A percentile compares a stretch with the other conserved stretches of the same genome.
phyloP scores from a whole-genome alignment of 2,888 invertebrate genomes.

The Dyspetes luteomarginatus region DNA sequence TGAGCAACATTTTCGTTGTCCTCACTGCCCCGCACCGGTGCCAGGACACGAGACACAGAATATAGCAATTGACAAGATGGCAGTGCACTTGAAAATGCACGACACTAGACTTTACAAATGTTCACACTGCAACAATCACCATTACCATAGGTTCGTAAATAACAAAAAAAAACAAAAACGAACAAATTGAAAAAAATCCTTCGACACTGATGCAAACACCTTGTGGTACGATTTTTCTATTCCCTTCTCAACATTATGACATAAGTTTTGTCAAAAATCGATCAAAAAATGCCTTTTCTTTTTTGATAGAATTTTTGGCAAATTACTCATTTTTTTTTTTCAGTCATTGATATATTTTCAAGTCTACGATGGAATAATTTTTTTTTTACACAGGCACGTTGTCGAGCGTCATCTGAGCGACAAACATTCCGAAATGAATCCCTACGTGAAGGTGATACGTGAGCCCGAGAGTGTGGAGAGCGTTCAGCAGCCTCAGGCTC shows the following conservation, averaged over 20 bases:
- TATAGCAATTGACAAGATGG: slow-evolving; percentile 86
- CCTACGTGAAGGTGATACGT: slow-evolving; percentile 83
- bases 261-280: neutral
- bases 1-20: slow-evolving; percentile 87
- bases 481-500: slow-evolving; percentile 69
- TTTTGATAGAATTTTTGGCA: neutral
- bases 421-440: slow-evolving; percentile 85
- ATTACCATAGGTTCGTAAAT: slow-evolving; percentile 84
- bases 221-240: slow-evolving; percentile 24
- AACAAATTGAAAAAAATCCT: neutral
- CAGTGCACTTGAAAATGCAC: slow-evolving; percentile 91
- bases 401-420: slow-evolving; percentile 89
- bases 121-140: slow-evolving; percentile 87
- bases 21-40: slow-evolving; percentile 88
- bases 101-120: slow-evolving; percentile 90
- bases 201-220: slow-evolving; percentile 57
- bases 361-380: slow-evolving; percentile 19
- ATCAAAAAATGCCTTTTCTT: neutral
- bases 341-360: neutral
- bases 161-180: neutral
- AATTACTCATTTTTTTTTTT: slow-evolving; percentile 2
- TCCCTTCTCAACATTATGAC: neutral
- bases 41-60: slow-evolving; percentile 83
- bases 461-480: slow-evolving; percentile 81
- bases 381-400: slow-evolving; percentile 81